Evolutionary conservation across 2,888 invertebrate genomes (phyloP).

Genomic region (Andricus curvator): DNA sequence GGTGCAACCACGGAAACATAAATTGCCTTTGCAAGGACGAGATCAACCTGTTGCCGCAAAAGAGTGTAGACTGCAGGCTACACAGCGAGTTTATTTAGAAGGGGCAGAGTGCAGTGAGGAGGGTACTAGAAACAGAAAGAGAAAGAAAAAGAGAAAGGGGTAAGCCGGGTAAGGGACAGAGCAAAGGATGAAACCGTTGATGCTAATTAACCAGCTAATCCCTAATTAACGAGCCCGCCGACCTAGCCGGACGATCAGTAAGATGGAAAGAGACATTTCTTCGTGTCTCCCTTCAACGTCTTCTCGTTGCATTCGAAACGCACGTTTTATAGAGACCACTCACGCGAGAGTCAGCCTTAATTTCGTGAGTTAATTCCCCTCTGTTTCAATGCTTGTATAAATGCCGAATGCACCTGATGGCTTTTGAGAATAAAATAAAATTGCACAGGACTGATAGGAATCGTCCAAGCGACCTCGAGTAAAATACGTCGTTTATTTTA

Average conservation of each 20-base stretch:
- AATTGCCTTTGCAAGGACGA: constrained; percentile 39
- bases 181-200: constrained; percentile 35
- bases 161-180: not conserved
- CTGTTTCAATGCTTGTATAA: constrained; percentile 3
- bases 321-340: constrained; percentile 31
- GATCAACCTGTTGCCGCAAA: constrained; percentile 38
- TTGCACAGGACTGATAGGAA: not conserved
- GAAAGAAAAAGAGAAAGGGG: not conserved
- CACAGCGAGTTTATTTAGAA: not conserved
- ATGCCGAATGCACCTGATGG: constrained; percentile 14
- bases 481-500: constrained; percentile 2
- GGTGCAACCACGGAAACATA: constrained; percentile 27
- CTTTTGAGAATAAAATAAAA: constrained; percentile 15
- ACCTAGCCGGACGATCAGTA: constrained; percentile 16
- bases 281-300: constrained; percentile 13
- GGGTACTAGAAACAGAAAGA: not conserved
- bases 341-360: constrained; percentile 21
- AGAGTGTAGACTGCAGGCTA: not conserved
- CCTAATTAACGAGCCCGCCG: constrained; percentile 35
- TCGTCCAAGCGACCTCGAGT: not conserved
- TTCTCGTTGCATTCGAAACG: constrained; percentile 20
- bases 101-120: not conserved
- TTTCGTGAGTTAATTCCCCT: constrained; percentile 15
- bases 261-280: constrained; percentile 2
- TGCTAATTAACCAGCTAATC: constrained; percentile 33